phyloP scores from a whole-genome alignment of 2,113 vertebrate genomes.

The Macquaria ambigua region DNA sequence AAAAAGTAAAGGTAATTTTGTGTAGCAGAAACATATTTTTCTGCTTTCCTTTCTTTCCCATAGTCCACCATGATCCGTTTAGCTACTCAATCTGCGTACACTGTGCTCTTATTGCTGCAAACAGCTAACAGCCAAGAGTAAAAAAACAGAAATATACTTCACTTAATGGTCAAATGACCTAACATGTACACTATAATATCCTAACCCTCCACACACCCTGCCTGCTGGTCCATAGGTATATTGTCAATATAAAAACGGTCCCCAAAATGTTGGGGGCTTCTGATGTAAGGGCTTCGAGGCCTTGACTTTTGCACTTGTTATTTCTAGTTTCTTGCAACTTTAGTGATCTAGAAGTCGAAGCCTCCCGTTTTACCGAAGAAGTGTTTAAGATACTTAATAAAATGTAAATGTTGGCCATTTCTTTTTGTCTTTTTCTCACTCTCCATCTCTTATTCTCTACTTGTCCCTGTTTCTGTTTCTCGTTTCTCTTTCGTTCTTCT shows the following conservation, averaged over 20 bases:
- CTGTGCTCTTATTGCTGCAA: background rate
- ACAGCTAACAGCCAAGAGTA: background rate
- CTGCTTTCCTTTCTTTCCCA: too few species aligned
- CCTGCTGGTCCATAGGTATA: background rate
- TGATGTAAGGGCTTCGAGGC: background rate
- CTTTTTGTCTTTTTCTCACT: background rate
- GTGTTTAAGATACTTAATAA: background rate
- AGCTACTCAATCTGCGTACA: too few species aligned
- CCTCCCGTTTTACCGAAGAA: background rate
- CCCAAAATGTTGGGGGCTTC: too few species aligned
- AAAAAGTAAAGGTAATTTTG: too few species aligned
- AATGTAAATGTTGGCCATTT: background rate
- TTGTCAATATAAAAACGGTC: background rate
- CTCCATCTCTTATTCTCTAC: background rate
- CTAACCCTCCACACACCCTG: background rate
- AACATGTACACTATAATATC: background rate
- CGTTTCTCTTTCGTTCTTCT: conserved; percentile 70
- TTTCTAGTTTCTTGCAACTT: background rate
- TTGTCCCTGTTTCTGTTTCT: conserved; percentile 4
- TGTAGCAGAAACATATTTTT: too few species aligned
- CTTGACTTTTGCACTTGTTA: background rate
- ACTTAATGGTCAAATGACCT: background rate
- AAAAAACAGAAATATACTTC: background rate
- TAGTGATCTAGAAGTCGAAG: background rate
- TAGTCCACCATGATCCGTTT: too few species aligned